phyloP scores from a whole-genome alignment of 1,140 invertebrate genomes.

The Hormaphis cornu region DNA sequence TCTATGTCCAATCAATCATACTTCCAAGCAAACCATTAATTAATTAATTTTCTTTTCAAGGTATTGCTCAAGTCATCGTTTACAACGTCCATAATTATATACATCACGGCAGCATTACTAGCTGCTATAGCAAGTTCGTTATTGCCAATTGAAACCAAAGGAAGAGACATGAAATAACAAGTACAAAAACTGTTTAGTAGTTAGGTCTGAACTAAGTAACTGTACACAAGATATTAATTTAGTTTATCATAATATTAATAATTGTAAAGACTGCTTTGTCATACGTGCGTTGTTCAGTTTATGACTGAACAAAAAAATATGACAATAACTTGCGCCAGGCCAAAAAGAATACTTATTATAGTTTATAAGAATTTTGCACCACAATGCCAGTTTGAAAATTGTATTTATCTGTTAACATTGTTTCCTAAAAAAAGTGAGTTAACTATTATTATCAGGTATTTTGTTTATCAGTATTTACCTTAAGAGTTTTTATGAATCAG shows the following conservation, averaged over 20 bases:
- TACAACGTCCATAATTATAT: conserved; percentile 59
- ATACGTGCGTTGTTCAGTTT: not conserved
- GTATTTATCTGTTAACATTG: too few relatives aligned
- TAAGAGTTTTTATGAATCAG: too few relatives aligned
- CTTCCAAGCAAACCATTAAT: not conserved
- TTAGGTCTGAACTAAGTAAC: too few relatives aligned
- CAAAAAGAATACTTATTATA: too few relatives aligned
- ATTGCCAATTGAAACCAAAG: conserved; percentile 71
- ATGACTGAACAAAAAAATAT: too few relatives aligned
- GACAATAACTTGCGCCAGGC: too few relatives aligned
- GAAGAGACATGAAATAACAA: conserved; percentile 54
- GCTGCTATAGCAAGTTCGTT: conserved; percentile 63
- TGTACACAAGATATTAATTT: not conserved
- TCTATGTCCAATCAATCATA: not conserved
- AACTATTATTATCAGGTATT: too few relatives aligned
- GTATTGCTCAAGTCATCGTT: conserved; percentile 61
- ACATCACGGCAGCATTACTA: conserved; percentile 60
- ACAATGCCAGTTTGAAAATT: too few relatives aligned
- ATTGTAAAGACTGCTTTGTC: not conserved
- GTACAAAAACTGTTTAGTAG: conserved; percentile 34
- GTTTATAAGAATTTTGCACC: too few relatives aligned
- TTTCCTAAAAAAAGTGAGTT: too few relatives aligned
- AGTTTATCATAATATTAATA: not conserved
- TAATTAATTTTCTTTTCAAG: conserved; percentile 40
- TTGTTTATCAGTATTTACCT: too few relatives aligned